Percentiles rank a stretch among this genome's conserved stretches.
Conservation (phyloP, 2,113 vertebrate genomes). For the Patagioenas fasciata region DNA sequence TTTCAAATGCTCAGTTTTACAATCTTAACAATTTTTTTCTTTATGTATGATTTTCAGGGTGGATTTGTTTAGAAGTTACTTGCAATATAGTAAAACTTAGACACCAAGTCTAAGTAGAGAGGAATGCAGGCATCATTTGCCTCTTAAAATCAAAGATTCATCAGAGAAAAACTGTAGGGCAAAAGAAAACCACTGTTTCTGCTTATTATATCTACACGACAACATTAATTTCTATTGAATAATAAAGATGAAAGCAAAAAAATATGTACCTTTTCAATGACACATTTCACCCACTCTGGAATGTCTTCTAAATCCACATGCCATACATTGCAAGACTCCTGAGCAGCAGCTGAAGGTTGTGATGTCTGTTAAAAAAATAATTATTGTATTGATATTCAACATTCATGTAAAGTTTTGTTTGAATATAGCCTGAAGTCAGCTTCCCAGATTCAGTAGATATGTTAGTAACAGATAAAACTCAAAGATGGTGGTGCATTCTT, state of each 20-base stretch:
- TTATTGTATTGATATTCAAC: not conserved
- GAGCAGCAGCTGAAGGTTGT: conserved; percentile 6
- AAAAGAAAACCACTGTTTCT: not conserved
- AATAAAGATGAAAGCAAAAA: not conserved
- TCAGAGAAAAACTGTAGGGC: not conserved
- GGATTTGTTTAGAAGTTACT: not conserved
- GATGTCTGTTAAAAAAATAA: conserved; percentile 48
- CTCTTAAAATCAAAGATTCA: not conserved
- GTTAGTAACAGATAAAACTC: not conserved
- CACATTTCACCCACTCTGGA: conserved; percentile 82
- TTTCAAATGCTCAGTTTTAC: not conserved
- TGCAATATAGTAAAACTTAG: not conserved
- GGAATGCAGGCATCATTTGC: not conserved
- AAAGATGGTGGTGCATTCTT: not conserved
- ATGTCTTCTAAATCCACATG: conserved; percentile 80
- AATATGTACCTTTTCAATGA: conserved; percentile 78
- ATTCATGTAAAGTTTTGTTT: not conserved
- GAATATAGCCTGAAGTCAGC: not conserved
- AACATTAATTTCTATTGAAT: not conserved
- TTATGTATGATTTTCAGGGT: not conserved
- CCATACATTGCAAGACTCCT: conserved; percentile 77
- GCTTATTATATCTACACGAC: not conserved
- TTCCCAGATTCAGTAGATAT: not conserved
- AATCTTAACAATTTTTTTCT: not conserved
- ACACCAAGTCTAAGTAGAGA: not conserved